Evolutionary conservation across 2,113 vertebrate species (phyloP), one percentile per base, ranked within the genome.

Genomic region (Vulpes vulpes): DNA sequence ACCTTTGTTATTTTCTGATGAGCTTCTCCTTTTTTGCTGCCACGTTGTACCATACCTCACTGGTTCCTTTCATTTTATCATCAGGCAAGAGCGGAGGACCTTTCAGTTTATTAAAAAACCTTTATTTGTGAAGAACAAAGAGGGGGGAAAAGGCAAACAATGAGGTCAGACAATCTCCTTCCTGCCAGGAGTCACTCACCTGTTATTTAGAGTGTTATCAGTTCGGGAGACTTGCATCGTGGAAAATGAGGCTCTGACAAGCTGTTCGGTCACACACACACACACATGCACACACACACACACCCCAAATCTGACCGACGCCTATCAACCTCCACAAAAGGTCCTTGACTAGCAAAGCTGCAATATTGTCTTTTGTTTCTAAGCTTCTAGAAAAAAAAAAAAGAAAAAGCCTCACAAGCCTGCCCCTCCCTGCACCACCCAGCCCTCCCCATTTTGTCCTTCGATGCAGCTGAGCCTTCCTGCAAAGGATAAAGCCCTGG

Each of bases 1-100:
- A 99, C 99, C 99, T 99, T 99, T 99, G 99, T 99, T 99, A 99
- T 99, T 99, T 99, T 99, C 99, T 99, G 99, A 99, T 99, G 99
- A 99, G 99, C 99, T 99, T 99, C 99, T 99, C 99, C 99, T 99
- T 99, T 99, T 98, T 98, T 97, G 98, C 99, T 98, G 99, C 99
- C 99, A 99, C 99, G 99, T 99, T 99, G 99, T 99, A 99, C 99
- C 99, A 99, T 99, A 99, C 99, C 99, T 99, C 99, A 99, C 99
- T 99, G 99, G 99, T 99, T 99, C 99, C 99, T 99, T 99, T 99
- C 99, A 99, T 99, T 99, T 99, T 99, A 99, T 99, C 99, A 99
- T 99, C 99, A 99, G 99, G 99, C 99, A 98, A 98, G 99, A 98
- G 99, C 99, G 88, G 99, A 99, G 99, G 99, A 99, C 99, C 99